Base-by-base conservation (phyloP, 2,113 vertebrate species). In the Otis tarda region DNA sequence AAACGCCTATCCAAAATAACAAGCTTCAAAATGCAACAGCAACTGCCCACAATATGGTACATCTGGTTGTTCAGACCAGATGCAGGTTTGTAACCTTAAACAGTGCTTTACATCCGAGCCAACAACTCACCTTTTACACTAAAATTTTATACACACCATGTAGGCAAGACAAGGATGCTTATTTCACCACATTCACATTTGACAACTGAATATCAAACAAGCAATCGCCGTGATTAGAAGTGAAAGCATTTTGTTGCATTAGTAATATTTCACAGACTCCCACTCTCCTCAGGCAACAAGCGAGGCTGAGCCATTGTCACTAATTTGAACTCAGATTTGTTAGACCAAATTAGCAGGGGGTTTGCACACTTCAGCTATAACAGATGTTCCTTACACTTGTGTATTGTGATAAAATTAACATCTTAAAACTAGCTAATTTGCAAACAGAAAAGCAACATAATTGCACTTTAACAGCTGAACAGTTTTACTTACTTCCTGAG, bases 401-500 rank as follows among this genome's bases (percentile, higher is more conserved):
- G 95, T 98, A 97, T 95, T 95, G 91, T 96, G 95, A 98, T 97
- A 98, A 98, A 98, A 98, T 98, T 98, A 98, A 98, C 97, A 97
- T 97, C 96, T 97, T 98, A 98, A 98, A 98, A 97, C 96, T 95
- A 98, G 96, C 97, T 98, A 97, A 98, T 97, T 98, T 98, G 97
- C 97, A 98, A 98, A 98, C 96, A 98, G 97, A 97, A 97, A 98
- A 97, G 97, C 96, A 98, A 98, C 96, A 95, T 98, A 98, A 98
- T 97, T 97, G 94, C 94, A 98, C 94, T 98, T 98, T 95, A 98
- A 97, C 96, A 98, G 96, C 93, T 97, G 94, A 98, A 97, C 93
- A 97, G 94, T 97, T 98, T 97, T 98, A 98, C 98, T 99, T 99
- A 99, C 99, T 99, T 99, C 99, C 98, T 99, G 99, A 98, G 99